phyloP scores from a whole-genome alignment of 2,888 invertebrate genomes.

The Lasioglossum leucozonium region DNA sequence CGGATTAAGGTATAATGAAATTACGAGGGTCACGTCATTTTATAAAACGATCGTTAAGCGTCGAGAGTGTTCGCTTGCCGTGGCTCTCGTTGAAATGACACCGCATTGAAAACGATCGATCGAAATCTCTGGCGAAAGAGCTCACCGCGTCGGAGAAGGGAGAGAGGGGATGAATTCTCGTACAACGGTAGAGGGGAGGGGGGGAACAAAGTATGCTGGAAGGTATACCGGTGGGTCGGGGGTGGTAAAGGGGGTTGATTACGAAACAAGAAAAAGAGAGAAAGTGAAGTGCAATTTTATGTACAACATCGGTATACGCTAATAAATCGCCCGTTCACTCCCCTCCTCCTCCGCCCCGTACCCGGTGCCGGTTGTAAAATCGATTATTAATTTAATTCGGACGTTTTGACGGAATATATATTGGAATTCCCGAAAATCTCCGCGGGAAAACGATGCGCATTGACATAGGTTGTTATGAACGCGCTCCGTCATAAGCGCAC shows the following conservation, averaged over 20 bases:
- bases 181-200: neutral
- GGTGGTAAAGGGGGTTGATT: neutral
- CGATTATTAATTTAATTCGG: constrained; percentile 59
- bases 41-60: constrained; percentile 65
- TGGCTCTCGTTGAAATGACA: constrained; percentile 58
- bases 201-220: neutral
- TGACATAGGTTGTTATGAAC: constrained; percentile 41
- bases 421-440: constrained; percentile 47
- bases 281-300: constrained; percentile 57
- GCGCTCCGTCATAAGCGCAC: constrained; percentile 30
- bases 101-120: constrained; percentile 63
- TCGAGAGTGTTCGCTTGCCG: constrained; percentile 57
- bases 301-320: constrained; percentile 31
- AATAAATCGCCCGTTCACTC: constrained; percentile 43
- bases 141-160: constrained; percentile 17
- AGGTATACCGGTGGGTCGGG: neutral
- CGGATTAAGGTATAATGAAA: constrained; percentile 65
- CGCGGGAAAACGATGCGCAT: constrained; percentile 32
- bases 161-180: constrained; percentile 29
- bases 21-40: constrained; percentile 64
- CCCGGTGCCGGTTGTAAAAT: constrained; percentile 41
- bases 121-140: constrained; percentile 53
- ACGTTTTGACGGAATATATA: constrained; percentile 43
- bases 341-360: too few relatives aligned
- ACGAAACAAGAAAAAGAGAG: constrained; percentile 17